Percentiles rank a stretch among this genome's conserved stretches.
phyloP scores from a whole-genome alignment of 2,113 vertebrate genomes.

The Phaethornis superciliosus region DNA sequence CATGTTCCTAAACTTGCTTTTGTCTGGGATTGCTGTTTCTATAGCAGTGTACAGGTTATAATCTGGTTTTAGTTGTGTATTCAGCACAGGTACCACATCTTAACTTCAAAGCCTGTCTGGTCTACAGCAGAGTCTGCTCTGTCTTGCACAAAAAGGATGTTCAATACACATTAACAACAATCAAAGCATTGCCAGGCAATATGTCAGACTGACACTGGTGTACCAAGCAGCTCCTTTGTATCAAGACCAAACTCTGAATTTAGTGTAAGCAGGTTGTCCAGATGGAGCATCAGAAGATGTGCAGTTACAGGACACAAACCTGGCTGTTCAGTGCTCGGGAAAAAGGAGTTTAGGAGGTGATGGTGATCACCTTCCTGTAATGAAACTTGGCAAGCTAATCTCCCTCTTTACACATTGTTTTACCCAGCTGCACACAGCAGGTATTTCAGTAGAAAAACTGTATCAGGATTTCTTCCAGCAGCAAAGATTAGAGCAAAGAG shows the following conservation, averaged over 20 bases:
- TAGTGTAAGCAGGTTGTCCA: neutral
- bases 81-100: neutral
- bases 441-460: neutral
- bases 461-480: neutral
- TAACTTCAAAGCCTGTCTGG: neutral
- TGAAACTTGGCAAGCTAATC: neutral
- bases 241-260: neutral
- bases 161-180: accelerated
- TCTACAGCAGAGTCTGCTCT: neutral
- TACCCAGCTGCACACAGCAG: neutral
- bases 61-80: neutral
- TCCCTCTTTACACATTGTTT: neutral
- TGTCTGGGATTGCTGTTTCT: neutral
- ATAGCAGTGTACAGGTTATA: accelerated
- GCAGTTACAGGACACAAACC: neutral
- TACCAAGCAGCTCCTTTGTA: neutral
- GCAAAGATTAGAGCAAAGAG: neutral
- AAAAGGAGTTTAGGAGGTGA: neutral
- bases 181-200: neutral
- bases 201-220: neutral
- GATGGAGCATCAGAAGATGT: neutral
- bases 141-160: neutral
- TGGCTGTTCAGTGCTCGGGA: neutral
- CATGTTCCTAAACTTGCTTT: neutral
- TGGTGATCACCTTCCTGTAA: neutral